Percentiles rank a stretch among this genome's conserved stretches.
phyloP scores from a whole-genome alignment of 2,113 vertebrate species.

The Trogon surrucura region DNA sequence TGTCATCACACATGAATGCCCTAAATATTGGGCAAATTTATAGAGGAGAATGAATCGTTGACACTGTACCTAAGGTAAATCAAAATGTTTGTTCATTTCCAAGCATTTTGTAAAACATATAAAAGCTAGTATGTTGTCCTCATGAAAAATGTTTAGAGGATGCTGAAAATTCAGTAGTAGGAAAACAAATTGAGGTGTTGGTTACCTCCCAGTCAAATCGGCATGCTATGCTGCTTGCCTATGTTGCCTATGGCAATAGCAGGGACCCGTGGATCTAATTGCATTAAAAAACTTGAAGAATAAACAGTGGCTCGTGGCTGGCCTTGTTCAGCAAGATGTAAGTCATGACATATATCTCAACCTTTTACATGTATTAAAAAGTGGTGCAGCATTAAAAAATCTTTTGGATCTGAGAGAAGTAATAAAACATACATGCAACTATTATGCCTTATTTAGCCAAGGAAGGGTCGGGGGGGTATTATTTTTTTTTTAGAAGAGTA shows the following conservation, averaged over 20 bases:
- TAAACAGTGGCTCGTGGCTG: neutral
- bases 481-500: neutral
- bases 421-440: neutral
- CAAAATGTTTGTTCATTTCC: neutral
- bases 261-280: neutral
- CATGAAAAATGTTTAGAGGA: neutral
- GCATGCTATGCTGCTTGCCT: neutral
- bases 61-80: neutral
- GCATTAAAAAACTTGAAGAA: neutral
- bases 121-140: neutral
- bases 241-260: fast-evolving
- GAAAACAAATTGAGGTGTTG: neutral
- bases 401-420: neutral
- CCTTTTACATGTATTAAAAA: neutral
- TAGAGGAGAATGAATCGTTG: neutral
- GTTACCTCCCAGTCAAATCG: neutral
- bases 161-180: neutral
- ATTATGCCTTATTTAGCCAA: neutral
- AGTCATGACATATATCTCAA: neutral
- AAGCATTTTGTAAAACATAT: neutral
- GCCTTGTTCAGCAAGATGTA: neutral
- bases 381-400: neutral
- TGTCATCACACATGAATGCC: neutral
- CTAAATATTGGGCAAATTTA: neutral
- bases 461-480: neutral